A percentile compares a stretch with the other conserved stretches of the same genome.
phyloP scores from a whole-genome alignment of 2,113 vertebrate genomes.

The Aphyosemion australe region DNA sequence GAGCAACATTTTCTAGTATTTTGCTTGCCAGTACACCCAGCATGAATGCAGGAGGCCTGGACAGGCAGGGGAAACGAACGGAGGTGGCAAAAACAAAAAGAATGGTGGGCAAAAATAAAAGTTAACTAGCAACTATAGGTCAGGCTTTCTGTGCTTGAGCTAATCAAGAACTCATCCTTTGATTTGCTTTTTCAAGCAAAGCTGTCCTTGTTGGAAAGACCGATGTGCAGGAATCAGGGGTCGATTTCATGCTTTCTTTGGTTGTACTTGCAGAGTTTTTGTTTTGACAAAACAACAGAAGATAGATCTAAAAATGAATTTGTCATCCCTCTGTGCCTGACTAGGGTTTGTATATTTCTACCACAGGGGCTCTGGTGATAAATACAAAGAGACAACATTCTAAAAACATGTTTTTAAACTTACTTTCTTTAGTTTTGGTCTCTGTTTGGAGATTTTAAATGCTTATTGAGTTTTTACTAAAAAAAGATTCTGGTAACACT shows the following conservation, averaged over 20 bases:
- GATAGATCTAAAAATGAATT: background rate
- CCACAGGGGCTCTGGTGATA: background rate
- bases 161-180: background rate
- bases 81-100: constrained; percentile 18
- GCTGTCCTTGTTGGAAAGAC: background rate
- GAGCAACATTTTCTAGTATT: constrained; percentile 39
- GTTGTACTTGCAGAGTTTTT: background rate
- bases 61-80: constrained; percentile 33
- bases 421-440: too few relatives aligned
- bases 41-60: constrained; percentile 28
- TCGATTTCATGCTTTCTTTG: constrained; percentile 17
- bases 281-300: background rate
- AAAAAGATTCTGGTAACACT: too few relatives aligned
- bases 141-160: constrained; percentile 20
- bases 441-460: too few relatives aligned
- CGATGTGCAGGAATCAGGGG: constrained; percentile 1
- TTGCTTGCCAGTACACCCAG: constrained; percentile 47
- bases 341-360: background rate
- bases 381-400: constrained; percentile 2
- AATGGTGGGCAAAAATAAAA: constrained; percentile 13
- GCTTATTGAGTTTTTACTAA: too few relatives aligned
- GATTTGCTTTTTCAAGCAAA: too few relatives aligned
- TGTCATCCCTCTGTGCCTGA: constrained; percentile 7
- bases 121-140: constrained; percentile 23
- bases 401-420: too few relatives aligned